A percentile compares a stretch with the other conserved stretches of the same genome.
Evolutionary conservation across 2,888 invertebrate species (phyloP).

Genomic region (Caenorhabditis doughertyi): DNA sequence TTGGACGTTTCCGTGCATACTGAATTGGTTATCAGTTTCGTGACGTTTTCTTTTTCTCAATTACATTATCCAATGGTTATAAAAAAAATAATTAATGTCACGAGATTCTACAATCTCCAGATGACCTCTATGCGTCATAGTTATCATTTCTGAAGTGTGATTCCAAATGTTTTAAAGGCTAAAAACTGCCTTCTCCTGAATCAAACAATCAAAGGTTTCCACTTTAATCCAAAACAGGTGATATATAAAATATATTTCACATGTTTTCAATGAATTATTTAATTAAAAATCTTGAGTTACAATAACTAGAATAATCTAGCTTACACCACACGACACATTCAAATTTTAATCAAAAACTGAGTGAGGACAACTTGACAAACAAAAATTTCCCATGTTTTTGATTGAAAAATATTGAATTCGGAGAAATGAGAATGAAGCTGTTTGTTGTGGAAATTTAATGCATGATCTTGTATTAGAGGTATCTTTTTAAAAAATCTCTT

Average conservation of each 20-base stretch:
- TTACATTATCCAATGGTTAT: no score
- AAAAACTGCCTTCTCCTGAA: neutral
- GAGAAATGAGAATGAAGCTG: no score
- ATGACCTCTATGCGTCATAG: neutral
- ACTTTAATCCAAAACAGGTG: slow-evolving; percentile 16
- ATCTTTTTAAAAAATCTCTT: no score
- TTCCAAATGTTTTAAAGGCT: neutral
- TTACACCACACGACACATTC: neutral
- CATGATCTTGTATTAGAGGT: no score
- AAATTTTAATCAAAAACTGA: slow-evolving; percentile 4
- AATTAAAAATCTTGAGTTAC: neutral
- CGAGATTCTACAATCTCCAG: neutral
- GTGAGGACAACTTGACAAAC: slow-evolving; percentile 1
- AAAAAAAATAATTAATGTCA: neutral
- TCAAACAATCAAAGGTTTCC: neutral
- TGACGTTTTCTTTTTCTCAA: neutral
- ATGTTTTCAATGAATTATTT: neutral
- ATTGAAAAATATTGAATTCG: neutral
- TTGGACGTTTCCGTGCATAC: no score
- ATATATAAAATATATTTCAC: neutral
- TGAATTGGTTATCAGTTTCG: no score
- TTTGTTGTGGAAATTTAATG: no score
- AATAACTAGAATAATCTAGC: slow-evolving; percentile 18
- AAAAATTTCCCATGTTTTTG: neutral
- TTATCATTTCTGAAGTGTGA: slow-evolving; percentile 3